Percentiles rank a stretch among this genome's conserved stretches.
Conservation (phyloP, 1,140 invertebrate species). For the Nomia melanderi region DNA sequence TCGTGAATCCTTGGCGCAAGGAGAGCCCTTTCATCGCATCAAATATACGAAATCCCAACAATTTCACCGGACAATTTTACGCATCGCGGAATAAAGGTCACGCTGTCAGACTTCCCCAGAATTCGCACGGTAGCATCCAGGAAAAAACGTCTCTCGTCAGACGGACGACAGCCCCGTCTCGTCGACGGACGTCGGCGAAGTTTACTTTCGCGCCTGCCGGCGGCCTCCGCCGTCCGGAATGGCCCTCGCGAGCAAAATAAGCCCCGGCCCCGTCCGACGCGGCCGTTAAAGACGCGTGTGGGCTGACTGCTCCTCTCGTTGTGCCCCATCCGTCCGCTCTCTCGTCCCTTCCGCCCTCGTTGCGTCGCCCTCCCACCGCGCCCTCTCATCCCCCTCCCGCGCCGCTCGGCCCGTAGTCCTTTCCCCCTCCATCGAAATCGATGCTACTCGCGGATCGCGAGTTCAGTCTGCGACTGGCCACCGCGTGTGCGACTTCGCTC, state of each 20-base stretch:
- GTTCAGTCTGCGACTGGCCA: slow-evolving; percentile 71
- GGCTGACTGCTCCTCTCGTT: slow-evolving; percentile 61
- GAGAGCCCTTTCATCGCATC: too few species aligned
- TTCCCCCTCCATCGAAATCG: slow-evolving; percentile 68
- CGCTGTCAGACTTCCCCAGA: too few species aligned
- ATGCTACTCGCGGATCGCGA: slow-evolving; percentile 69
- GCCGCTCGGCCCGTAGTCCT: slow-evolving; percentile 48
- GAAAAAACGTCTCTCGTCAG: too few species aligned
- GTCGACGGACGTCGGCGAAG: neutral
- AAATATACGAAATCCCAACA: too few species aligned
- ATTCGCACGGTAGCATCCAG: too few species aligned
- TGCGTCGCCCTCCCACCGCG: slow-evolving; percentile 51
- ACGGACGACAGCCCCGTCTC: neutral
- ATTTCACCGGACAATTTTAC: too few species aligned
- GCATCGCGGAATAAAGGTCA: too few species aligned
- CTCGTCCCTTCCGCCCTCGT: slow-evolving; percentile 47
- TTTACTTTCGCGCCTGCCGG: slow-evolving; percentile 8
- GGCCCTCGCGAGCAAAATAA: slow-evolving; percentile 39
- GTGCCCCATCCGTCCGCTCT: slow-evolving; percentile 28
- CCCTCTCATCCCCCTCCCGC: slow-evolving; percentile 28
- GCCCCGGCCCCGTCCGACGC: slow-evolving; percentile 40
- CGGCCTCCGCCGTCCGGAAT: neutral
- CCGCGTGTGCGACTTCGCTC: slow-evolving; percentile 63
- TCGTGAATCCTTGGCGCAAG: too few species aligned
- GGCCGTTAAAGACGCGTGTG: slow-evolving; percentile 29